phyloP scores from a whole-genome alignment of 2,888 invertebrate species.

The Fissipunctia ypsillon region DNA sequence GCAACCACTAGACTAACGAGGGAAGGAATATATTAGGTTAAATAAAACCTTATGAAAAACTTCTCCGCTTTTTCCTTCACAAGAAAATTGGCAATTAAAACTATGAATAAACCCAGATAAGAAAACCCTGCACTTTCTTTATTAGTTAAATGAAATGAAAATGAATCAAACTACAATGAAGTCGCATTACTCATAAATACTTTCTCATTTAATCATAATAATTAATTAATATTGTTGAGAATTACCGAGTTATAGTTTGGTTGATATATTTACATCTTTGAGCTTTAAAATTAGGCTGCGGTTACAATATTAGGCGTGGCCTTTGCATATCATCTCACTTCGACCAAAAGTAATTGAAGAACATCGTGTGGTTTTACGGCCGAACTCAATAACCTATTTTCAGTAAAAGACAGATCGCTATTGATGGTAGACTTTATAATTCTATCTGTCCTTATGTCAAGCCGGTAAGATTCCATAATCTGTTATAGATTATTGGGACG shows the following conservation, averaged over 20 bases:
- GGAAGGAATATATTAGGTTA: no score
- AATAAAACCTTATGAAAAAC: not conserved
- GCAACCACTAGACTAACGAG: no score
- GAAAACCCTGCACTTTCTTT: slow-evolving; percentile 2
- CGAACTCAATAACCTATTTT: no score
- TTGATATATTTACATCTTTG: not conserved
- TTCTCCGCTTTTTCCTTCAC: not conserved
- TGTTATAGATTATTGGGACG: no score
- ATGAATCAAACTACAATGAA: slow-evolving; percentile 10
- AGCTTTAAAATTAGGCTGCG: not conserved
- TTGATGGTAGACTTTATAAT: no score
- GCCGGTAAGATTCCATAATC: no score
- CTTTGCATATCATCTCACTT: not conserved
- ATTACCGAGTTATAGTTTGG: not conserved
- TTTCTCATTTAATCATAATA: slow-evolving; percentile 22
- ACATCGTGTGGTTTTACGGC: no score
- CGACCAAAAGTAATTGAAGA: no score
- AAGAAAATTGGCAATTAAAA: not conserved
- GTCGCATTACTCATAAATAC: slow-evolving; percentile 1
- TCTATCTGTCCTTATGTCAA: no score
- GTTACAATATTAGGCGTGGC: not conserved
- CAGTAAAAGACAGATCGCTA: no score
- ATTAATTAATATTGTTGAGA: slow-evolving; percentile 13
- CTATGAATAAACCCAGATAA: not conserved
- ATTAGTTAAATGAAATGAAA: not conserved